Percentiles rank a stretch among this genome's conserved stretches.
These are phyloP conservation scores for Brenthis hecate DNA, from an alignment of 2,888 invertebrate genomes.

Conservation along the genomic window DNA sequence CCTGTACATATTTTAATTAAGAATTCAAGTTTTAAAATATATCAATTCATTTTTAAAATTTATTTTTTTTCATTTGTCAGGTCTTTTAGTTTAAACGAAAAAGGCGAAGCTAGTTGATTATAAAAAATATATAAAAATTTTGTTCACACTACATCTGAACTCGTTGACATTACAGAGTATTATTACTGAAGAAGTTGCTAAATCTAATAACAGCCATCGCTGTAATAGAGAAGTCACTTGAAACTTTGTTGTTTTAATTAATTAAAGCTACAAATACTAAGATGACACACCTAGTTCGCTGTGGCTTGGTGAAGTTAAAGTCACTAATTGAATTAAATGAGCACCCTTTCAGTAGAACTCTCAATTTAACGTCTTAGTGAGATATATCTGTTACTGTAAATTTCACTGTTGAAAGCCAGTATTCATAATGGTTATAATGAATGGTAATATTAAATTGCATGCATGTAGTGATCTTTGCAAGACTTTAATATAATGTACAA, in stretches of 20 bases:
- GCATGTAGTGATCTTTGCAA: too few relatives aligned
- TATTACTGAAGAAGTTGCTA: slow-evolving; percentile 25
- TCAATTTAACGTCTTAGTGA: slow-evolving; percentile 16
- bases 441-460: too few relatives aligned
- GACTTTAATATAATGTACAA: too few relatives aligned
- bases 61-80: not conserved
- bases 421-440: too few relatives aligned
- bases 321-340: slow-evolving; percentile 36
- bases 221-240: slow-evolving; percentile 51
- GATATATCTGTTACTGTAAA: too few relatives aligned
- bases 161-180: slow-evolving; percentile 16
- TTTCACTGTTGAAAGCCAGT: not conserved
- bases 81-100: too few relatives aligned
- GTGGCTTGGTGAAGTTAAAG: slow-evolving; percentile 19
- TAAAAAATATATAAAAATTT: too few relatives aligned
- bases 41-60: not conserved
- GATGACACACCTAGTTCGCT: slow-evolving; percentile 48
- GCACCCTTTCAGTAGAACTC: slow-evolving; percentile 18
- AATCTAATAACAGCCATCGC: slow-evolving; percentile 49
- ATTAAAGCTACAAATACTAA: slow-evolving; percentile 53
- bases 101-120: too few relatives aligned
- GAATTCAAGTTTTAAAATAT: too few relatives aligned
- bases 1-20: too few relatives aligned
- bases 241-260: slow-evolving; percentile 69
- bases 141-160: slow-evolving; percentile 2